Evolutionary conservation across 1,140 invertebrate genomes (phyloP).

Genomic region (Heliothis subflexa): DNA sequence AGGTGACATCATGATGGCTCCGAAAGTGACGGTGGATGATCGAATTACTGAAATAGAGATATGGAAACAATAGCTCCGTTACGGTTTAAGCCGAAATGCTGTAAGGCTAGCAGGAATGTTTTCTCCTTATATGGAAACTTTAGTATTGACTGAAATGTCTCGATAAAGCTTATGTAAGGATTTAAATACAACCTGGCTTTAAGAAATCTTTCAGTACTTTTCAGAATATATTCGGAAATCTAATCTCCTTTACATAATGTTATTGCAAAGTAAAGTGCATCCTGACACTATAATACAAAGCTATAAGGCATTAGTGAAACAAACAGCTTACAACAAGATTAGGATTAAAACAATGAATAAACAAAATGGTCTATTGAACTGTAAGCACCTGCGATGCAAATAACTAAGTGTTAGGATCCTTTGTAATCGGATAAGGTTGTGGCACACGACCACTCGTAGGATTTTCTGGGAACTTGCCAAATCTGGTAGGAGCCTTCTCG

Average conservation of each 20-base stretch:
- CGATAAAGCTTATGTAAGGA: conserved; percentile 12
- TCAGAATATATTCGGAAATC: neutral
- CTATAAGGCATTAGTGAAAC: conserved; percentile 9
- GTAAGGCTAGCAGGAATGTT: conserved; percentile 30
- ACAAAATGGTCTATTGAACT: conserved; percentile 3
- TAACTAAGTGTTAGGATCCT: conserved; percentile 41
- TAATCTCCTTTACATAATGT: neutral
- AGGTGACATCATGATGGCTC: conserved; percentile 70
- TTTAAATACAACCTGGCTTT: conserved; percentile 14
- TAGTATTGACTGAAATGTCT: conserved; percentile 28
- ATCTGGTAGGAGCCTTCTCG: conserved; percentile 54
- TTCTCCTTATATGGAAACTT: conserved; percentile 19
- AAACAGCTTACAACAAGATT: conserved; percentile 1
- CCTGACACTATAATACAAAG: neutral
- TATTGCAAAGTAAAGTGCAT: neutral
- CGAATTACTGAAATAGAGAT: conserved; percentile 58
- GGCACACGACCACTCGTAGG: conserved; percentile 48
- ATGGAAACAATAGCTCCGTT: conserved; percentile 40
- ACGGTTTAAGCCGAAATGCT: conserved; percentile 25
- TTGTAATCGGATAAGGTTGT: conserved; percentile 57
- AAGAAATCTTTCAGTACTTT: neutral
- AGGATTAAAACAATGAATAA: conserved; percentile 29
- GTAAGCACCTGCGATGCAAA: conserved; percentile 20
- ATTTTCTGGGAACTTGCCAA: conserved; percentile 53
- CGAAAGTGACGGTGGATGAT: conserved; percentile 58